Conservation (phyloP, 1,140 invertebrate genomes). For the Charaxes varanes region DNA sequence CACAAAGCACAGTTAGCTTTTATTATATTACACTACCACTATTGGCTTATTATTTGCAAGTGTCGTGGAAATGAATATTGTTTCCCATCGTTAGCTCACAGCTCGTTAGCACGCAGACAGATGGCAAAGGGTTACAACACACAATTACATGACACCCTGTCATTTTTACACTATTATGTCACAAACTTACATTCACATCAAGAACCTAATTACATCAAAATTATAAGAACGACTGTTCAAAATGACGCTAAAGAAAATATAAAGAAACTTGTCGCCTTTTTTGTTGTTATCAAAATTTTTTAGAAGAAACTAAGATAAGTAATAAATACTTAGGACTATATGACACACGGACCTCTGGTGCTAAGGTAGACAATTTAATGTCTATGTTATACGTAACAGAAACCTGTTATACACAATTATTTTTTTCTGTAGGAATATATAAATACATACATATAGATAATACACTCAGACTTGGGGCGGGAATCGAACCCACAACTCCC, state of each 20-base stretch:
- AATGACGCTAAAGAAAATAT: neutral
- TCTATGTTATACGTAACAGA: no score
- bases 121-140: slow-evolving; percentile 41
- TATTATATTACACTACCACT: neutral
- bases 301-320: no score
- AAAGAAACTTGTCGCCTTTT: no score
- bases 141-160: slow-evolving; percentile 46
- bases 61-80: slow-evolving; percentile 14
- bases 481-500: no score
- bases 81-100: slow-evolving; percentile 30
- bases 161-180: slow-evolving; percentile 47
- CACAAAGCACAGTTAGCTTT: neutral
- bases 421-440: no score
- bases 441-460: no score
- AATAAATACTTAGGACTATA: no score
- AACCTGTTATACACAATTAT: no score
- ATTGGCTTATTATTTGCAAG: slow-evolving; percentile 12
- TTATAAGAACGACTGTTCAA: neutral
- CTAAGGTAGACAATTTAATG: no score
- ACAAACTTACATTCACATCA: slow-evolving; percentile 9
- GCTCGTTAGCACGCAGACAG: slow-evolving; percentile 41
- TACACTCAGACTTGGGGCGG: no score
- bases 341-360: no score
- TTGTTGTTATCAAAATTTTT: no score
- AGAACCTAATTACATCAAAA: slow-evolving; percentile 3